Evolutionary conservation across 2,888 invertebrate genomes (phyloP), one percentile per base, ranked within the genome.

Genomic region (Synanthedon vespiformis): DNA sequence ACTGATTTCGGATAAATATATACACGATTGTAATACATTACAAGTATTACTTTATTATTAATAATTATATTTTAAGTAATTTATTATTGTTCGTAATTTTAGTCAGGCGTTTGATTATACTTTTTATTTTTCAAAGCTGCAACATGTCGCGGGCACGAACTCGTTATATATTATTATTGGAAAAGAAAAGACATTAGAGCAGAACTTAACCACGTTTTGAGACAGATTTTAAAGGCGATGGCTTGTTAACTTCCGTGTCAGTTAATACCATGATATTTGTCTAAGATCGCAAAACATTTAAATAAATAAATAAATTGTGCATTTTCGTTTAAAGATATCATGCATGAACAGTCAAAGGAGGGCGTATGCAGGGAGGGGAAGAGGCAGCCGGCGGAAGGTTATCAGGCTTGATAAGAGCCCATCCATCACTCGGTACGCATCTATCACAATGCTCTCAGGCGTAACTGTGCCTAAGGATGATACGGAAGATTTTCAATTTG

Each of bases 321-420:
- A 59, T 54, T 77, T 77, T 77, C 63, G 68, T 74, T 69, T 61
- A 67, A 70, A 67, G 61, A 62, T 57, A 62, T 61, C 62, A 56
- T 65, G 44, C 44, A 44, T 13, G 13, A 44, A n/a, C 12, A 5
- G 48, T 13, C 14, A 16, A 16, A 16, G 48, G 48, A 14, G 14
- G 48, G 16, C 2, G 16, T 48, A 51, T 16, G 14, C 34, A 41
- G 61, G 51, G 64, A 55, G 67, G 58, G 58, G 63, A 64, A 62
- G 67, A 67, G 68, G 67, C 63, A 64, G 66, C 65, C 66, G 68
- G 61, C 70, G 69, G 72, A 81, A 80, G 85, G 85, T 85, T 86
- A 86, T 85, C 85, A 78, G 62, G 64, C 54, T 60, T 72, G 86
- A 85, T 86, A 85, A 85, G 72, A 76, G 68, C 74, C 63, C 77